A percentile compares a stretch with the other conserved stretches of the same genome.
Evolutionary conservation across 1,140 invertebrate genomes (phyloP).

Genomic region (Calliopsis andreniformis): DNA sequence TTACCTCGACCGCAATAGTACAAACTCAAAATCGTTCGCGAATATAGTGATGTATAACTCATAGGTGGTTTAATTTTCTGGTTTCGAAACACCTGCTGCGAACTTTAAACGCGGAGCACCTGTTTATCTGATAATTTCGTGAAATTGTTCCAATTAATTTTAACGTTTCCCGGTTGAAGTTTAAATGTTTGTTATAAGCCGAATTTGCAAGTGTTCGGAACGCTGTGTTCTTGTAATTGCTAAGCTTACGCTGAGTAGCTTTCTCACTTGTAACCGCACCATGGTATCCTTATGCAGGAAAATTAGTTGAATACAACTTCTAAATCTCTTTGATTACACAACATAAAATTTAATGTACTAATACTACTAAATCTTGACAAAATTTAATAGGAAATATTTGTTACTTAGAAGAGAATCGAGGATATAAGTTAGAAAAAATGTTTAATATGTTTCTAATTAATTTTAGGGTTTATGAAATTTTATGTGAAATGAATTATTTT

Average conservation of each 20-base stretch:
- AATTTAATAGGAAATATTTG: no score
- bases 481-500: no score
- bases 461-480: no score
- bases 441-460: no score
- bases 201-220: slow-evolving; percentile 40
- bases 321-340: neutral
- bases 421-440: no score
- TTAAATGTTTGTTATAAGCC: slow-evolving; percentile 51
- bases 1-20: slow-evolving; percentile 10
- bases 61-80: slow-evolving; percentile 51
- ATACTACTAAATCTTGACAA: no score
- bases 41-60: slow-evolving; percentile 41
- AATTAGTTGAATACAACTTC: neutral
- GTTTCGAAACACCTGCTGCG: slow-evolving; percentile 40
- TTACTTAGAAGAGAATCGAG: no score
- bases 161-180: slow-evolving; percentile 20
- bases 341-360: neutral
- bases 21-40: slow-evolving; percentile 32
- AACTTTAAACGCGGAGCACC: slow-evolving; percentile 46
- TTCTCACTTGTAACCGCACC: neutral
- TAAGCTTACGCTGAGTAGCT: slow-evolving; percentile 11
- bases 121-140: slow-evolving; percentile 52
- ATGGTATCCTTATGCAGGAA: neutral
- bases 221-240: slow-evolving; percentile 36
- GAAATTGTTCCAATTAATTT: slow-evolving; percentile 52